A percentile compares a stretch with the other conserved stretches of the same genome.
Evolutionary conservation across 2,797 vertebrate species (phyloP).

Genomic region (Tarsius wallacei): DNA sequence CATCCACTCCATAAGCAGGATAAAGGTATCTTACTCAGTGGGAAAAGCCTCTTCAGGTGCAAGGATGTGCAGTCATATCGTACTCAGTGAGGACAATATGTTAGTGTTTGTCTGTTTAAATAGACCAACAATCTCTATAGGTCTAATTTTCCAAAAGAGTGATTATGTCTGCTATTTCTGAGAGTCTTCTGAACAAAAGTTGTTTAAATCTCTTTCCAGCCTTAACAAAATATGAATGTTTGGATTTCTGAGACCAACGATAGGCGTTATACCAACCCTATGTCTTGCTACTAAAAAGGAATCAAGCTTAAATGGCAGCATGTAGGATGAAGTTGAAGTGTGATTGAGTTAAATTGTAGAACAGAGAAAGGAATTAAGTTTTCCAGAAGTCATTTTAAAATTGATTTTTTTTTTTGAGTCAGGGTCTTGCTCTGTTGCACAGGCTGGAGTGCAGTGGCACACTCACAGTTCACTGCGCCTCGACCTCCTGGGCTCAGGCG

Average conservation of each 20-base stretch:
- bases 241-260: neutral
- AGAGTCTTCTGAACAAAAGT: constrained; percentile 33
- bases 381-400: neutral
- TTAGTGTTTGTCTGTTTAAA: constrained; percentile 16
- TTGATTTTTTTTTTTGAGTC: neutral
- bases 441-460: no score
- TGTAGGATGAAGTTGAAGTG: neutral
- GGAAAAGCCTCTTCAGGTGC: neutral
- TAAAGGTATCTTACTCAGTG: neutral
- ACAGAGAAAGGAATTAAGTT: constrained; percentile 27
- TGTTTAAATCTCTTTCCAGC: neutral
- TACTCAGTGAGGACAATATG: neutral
- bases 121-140: neutral
- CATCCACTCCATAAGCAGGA: neutral
- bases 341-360: neutral
- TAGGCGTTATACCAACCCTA: neutral
- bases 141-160: neutral
- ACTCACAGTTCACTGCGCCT: no score
- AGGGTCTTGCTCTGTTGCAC: no score
- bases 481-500: no score
- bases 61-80: neutral
- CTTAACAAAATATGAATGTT: constrained; percentile 20
- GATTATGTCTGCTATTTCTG: neutral
- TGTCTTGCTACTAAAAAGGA: constrained; percentile 38
- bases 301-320: neutral